Conservation (phyloP, 2,888 invertebrate genomes). For the Psylliodes chrysocephalus region DNA sequence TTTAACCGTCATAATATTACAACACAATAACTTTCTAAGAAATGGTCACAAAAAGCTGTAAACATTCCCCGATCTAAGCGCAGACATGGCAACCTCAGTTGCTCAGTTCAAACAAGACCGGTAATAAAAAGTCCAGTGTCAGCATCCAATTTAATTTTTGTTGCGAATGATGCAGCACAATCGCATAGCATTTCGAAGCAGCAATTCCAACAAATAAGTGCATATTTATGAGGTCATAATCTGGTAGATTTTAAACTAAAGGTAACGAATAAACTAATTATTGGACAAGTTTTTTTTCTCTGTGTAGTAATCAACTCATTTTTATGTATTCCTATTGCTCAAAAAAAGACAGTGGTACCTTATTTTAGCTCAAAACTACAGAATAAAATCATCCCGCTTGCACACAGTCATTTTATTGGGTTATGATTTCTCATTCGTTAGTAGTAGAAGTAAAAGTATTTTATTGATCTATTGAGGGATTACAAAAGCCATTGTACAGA, state of each 20-base stretch:
- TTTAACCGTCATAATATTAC: not conserved
- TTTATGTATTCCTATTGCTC: too few relatives aligned
- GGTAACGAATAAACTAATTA: too few relatives aligned
- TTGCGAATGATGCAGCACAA: slow-evolving; percentile 3
- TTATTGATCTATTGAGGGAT: too few relatives aligned
- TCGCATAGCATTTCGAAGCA: slow-evolving; percentile 4
- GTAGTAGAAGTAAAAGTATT: too few relatives aligned
- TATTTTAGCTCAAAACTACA: too few relatives aligned
- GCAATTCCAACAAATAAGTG: slow-evolving; percentile 10
- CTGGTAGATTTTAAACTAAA: not conserved
- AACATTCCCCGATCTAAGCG: not conserved
- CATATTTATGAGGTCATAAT: slow-evolving; percentile 10
- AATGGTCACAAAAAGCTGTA: not conserved
- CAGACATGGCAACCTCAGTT: not conserved
- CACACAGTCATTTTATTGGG: too few relatives aligned
- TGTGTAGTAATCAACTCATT: too few relatives aligned
- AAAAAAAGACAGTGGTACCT: too few relatives aligned
- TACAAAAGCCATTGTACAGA: too few relatives aligned
- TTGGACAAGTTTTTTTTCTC: too few relatives aligned
- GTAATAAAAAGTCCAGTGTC: slow-evolving; percentile 1
- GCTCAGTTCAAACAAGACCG: not conserved
- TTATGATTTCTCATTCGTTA: too few relatives aligned
- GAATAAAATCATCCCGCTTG: too few relatives aligned
- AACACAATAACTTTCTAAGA: not conserved
- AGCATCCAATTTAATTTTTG: slow-evolving; percentile 14